Evolutionary conservation across 2,113 vertebrate genomes (phyloP).

Genomic region (Trachemys scripta): DNA sequence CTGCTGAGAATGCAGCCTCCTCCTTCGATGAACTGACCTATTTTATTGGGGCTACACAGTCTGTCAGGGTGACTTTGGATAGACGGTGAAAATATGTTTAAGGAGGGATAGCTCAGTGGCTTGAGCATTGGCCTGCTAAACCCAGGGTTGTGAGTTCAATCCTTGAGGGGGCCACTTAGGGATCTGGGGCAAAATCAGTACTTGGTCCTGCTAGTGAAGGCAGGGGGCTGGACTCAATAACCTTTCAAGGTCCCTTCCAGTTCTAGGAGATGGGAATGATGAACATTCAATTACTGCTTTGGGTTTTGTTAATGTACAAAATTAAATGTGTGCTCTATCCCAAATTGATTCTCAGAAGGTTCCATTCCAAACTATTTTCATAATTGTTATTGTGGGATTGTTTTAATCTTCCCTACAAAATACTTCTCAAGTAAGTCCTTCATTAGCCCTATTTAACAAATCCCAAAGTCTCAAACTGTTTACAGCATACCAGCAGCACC

Average conservation of each 20-base stretch:
- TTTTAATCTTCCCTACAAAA: neutral
- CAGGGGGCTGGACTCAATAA: too few species aligned
- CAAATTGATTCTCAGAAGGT: conserved; percentile 50
- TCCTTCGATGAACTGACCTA: conserved; percentile 11
- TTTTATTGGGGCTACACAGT: neutral
- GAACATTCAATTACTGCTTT: conserved; percentile 34
- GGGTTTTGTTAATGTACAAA: conserved; percentile 53
- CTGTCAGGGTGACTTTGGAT: conserved; percentile 70
- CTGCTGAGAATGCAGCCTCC: conserved; percentile 8
- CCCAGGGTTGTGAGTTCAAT: too few species aligned
- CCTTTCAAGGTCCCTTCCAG: too few species aligned
- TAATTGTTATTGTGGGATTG: conserved; percentile 59
- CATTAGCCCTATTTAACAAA: conserved; percentile 61
- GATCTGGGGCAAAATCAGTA: too few species aligned
- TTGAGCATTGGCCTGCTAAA: too few species aligned
- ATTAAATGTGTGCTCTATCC: conserved; percentile 23
- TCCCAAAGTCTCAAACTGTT: neutral
- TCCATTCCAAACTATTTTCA: conserved; percentile 62
- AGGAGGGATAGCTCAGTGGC: neutral
- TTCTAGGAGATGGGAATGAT: neutral
- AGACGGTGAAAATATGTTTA: conserved; percentile 5
- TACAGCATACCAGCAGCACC: neutral
- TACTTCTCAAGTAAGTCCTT: conserved; percentile 55
- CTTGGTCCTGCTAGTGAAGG: too few species aligned
- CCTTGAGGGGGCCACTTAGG: too few species aligned